Conservation (phyloP, 2,888 invertebrate genomes). For the Scelioninae gen. 1 region DNA sequence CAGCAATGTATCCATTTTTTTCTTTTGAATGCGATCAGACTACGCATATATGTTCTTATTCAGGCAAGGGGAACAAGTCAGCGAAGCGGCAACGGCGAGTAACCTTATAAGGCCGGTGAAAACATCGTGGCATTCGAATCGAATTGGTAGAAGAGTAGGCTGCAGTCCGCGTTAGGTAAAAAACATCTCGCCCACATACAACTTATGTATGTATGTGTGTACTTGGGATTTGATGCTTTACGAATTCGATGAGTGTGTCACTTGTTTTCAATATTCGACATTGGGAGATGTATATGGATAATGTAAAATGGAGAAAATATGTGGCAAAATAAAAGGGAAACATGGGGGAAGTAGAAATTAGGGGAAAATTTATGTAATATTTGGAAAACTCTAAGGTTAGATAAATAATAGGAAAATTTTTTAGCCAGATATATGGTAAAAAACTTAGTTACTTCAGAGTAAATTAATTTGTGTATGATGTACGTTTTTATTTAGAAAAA, state of each 20-base stretch:
- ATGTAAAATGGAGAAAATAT: neutral
- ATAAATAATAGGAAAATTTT: too few relatives aligned
- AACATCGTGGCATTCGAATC: conserved; percentile 67
- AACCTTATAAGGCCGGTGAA: conserved; percentile 70
- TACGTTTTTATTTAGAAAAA: too few relatives aligned
- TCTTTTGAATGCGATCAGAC: conserved; percentile 45
- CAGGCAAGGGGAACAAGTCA: conserved; percentile 68
- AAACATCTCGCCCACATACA: conserved; percentile 63
- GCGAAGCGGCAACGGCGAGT: conserved; percentile 68
- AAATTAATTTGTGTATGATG: too few relatives aligned
- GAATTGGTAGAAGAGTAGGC: conserved; percentile 60
- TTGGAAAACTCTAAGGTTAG: too few relatives aligned
- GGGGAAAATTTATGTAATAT: too few relatives aligned
- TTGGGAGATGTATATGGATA: conserved; percentile 14
- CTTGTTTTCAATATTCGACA: conserved; percentile 22
- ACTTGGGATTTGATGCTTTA: neutral
- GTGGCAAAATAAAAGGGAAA: too few relatives aligned
- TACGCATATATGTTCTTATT: conserved; percentile 63
- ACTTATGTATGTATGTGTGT: neutral
- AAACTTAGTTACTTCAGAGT: too few relatives aligned
- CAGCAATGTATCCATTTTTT: conserved; percentile 41
- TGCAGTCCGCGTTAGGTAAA: conserved; percentile 64
- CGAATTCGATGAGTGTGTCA: conserved; percentile 33
- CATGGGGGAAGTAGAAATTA: too few relatives aligned
- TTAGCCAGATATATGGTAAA: too few relatives aligned